Evolutionary conservation across 2,888 invertebrate species (phyloP).

Genomic region (Drosophila borborema): DNA sequence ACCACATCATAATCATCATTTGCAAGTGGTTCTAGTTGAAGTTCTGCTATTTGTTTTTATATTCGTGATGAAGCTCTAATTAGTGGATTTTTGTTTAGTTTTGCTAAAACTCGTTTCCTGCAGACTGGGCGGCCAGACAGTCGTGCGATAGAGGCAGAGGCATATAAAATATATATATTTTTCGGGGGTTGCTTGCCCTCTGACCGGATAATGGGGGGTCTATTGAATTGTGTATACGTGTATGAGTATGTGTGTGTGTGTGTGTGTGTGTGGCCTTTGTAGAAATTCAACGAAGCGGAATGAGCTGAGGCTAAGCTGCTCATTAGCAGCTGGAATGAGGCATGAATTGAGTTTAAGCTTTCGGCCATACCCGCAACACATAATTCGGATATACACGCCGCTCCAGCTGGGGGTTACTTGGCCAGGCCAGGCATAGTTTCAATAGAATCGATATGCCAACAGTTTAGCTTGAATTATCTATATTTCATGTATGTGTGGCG

Average conservation of each 20-base stretch:
- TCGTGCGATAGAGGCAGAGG: neutral
- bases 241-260: neutral
- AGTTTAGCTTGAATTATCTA: constrained; percentile 7
- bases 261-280: constrained; percentile 34
- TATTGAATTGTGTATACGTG: constrained; percentile 28
- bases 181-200: constrained; percentile 48
- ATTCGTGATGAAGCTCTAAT: constrained; percentile 55
- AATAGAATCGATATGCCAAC: constrained; percentile 14
- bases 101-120: constrained; percentile 54
- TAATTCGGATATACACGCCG: constrained; percentile 13
- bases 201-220: constrained; percentile 3
- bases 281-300: constrained; percentile 60
- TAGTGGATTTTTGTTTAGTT: constrained; percentile 64
- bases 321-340: constrained; percentile 37
- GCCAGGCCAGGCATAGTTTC: constrained; percentile 3
- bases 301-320: constrained; percentile 54
- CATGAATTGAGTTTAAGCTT: constrained; percentile 23
- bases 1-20: constrained; percentile 53
- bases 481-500: neutral
- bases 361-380: constrained; percentile 5
- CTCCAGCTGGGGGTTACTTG: constrained; percentile 15
- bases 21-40: constrained; percentile 21
- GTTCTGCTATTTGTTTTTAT: constrained; percentile 30
- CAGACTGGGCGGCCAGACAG: constrained; percentile 2
- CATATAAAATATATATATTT: constrained; percentile 4